Conservation (phyloP, 2,888 invertebrate species). For the Scelioninae gen. 1 region DNA sequence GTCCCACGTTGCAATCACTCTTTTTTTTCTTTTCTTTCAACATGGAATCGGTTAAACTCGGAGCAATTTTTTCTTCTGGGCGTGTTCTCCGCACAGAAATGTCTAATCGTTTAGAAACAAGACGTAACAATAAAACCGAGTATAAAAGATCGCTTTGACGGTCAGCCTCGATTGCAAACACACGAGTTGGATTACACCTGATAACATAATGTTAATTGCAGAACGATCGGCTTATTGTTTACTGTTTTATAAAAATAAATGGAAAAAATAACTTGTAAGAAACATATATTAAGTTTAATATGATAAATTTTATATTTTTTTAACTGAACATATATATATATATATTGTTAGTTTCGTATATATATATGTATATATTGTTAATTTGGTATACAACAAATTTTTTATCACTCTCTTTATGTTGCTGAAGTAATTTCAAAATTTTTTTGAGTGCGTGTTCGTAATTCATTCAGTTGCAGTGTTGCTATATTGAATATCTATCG, state of each 20-base stretch:
- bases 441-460: conserved; percentile 13
- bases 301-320: neutral
- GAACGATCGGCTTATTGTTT: conserved; percentile 23
- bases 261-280: neutral
- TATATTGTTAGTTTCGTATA: no score
- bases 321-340: no score
- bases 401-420: no score
- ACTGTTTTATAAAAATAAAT: neutral
- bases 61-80: conserved; percentile 5
- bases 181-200: conserved; percentile 13
- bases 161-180: conserved; percentile 30
- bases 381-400: no score
- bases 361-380: no score
- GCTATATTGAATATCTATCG: conserved; percentile 17
- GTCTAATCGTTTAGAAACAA: conserved; percentile 22
- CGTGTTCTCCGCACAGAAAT: conserved; percentile 18
- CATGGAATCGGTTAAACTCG: neutral
- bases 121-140: conserved; percentile 29
- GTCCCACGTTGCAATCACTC: neutral
- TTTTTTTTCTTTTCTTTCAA: neutral
- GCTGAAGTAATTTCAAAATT: neutral
- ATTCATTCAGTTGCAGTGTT: conserved; percentile 20
- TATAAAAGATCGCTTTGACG: conserved; percentile 13
- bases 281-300: neutral
- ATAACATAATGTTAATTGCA: conserved; percentile 32